Conservation (phyloP, 2,888 invertebrate species). For the Cephus rjabovi region DNA sequence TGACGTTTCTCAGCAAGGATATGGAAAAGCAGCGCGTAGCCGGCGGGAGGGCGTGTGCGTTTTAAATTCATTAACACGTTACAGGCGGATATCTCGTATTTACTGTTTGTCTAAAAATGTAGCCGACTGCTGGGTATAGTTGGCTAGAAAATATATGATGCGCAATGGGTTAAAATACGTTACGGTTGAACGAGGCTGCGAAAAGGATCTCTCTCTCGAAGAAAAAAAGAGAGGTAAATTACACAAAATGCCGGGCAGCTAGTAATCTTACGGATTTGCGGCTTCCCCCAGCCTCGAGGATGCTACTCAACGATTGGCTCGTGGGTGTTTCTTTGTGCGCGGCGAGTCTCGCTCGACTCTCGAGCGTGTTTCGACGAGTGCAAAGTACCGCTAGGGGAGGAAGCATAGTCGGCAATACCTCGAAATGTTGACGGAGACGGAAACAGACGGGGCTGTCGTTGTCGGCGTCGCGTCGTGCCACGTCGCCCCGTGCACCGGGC, state of each 20-base stretch:
- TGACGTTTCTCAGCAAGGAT: not conserved
- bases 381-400: conserved; percentile 13
- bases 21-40: not conserved
- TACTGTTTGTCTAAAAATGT: no score
- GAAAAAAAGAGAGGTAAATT: not conserved
- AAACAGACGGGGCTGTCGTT: not conserved
- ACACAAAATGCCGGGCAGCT: not conserved
- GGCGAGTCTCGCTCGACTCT: not conserved
- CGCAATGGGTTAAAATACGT: not conserved
- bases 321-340: not conserved
- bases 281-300: not conserved
- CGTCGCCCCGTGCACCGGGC: not conserved
- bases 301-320: not conserved
- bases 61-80: not conserved
- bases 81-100: no score
- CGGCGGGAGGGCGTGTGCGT: not conserved
- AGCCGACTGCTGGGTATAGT: no score
- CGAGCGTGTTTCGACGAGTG: conserved; percentile 2
- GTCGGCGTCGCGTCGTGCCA: not conserved
- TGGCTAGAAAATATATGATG: no score
- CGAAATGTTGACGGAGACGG: not conserved
- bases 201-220: not conserved
- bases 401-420: conserved; percentile 1
- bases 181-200: not conserved
- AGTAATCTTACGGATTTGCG: not conserved